Base-by-base conservation (phyloP, 2,797 vertebrate species). In the Centroberyx gerrardi region DNA sequence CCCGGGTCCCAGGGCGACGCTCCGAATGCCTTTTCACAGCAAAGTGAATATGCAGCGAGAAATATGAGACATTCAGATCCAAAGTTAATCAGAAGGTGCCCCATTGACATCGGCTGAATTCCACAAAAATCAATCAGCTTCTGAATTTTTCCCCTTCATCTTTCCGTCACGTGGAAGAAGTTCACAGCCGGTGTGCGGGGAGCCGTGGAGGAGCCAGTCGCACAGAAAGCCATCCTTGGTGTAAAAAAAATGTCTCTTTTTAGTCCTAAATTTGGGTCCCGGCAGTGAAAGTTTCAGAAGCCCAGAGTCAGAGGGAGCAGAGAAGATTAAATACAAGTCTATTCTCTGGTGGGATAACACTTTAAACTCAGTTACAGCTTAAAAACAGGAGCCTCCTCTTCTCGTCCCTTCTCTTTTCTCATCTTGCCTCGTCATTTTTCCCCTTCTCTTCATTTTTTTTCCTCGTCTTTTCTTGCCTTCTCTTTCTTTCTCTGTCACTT, bases 1-100 rank as follows among this genome's bases (percentile, higher is more conserved):
- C 17, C 67, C 2, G 6, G 53, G 61, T 77, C 77, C 80, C 80
- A 27, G 15, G 65, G 70, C 55, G 66, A 74, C 65, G 13, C 51
- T 62, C 33, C 46, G 12, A 40, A 68, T 5, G 62, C 48, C 69
- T 28, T 70, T 42, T 42, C 40, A 64, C 49, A 66, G 58, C 68
- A 75, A 78, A 83, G 77, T 36, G 82, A 83, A 87, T 80, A 27
- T 65, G 29, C 12, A n/a, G 49, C 81, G 13, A 68, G 38, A 70
- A 13, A 71, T 29, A 14, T 28, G 63, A 65, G 31, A 55, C 13
- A 63, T 63, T 71, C 22, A 42, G 56, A 78, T 55, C 58, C 55
- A 72, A 36, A 81, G 68, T 80, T 73, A 51, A 72, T 74, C 59
- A 76, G 28, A 74, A 61, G 67, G 61, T 70, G 29, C 28, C 27